These are phyloP conservation scores for Aix galericulata DNA, from an alignment of 2,113 vertebrate genomes.

Conservation along the genomic window DNA sequence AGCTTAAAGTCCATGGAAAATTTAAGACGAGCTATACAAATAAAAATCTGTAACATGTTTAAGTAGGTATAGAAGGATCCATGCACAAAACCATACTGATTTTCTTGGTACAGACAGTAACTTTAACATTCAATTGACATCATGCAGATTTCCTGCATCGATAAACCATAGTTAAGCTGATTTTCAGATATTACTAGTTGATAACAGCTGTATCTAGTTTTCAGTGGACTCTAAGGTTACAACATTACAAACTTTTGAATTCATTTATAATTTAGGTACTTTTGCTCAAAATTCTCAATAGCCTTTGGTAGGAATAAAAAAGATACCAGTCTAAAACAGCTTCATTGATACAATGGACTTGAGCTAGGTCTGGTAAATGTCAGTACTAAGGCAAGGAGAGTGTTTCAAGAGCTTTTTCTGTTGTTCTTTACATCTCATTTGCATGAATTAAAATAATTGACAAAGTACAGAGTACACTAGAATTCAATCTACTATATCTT, in stretches of 20 bases:
- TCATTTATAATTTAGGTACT: not conserved
- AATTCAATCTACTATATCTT: not conserved
- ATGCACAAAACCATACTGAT: not conserved
- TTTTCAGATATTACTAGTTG: not conserved
- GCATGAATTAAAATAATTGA: conserved; percentile 31
- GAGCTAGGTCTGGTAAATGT: conserved; percentile 8
- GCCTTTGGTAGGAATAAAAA: not conserved
- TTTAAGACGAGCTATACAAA: not conserved
- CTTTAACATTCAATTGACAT: not conserved
- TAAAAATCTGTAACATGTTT: not conserved
- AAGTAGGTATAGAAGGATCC: not conserved
- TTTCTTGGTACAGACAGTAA: not conserved
- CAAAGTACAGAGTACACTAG: not conserved
- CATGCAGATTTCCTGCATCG: not conserved
- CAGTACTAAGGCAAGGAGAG: not conserved
- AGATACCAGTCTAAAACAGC: not conserved
- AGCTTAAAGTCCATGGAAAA: not conserved
- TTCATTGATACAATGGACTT: not conserved
- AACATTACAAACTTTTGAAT: not conserved
- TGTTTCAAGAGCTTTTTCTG: conserved; percentile 9
- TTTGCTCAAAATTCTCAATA: not conserved
- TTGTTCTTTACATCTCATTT: conserved; percentile 13
- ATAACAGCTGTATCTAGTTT: not conserved
- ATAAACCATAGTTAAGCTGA: not conserved
- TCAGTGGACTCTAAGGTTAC: not conserved